Percentiles rank a stretch among this genome's conserved stretches.
Conservation (phyloP, 2,797 vertebrate genomes). For the Lithobates pipiens region DNA sequence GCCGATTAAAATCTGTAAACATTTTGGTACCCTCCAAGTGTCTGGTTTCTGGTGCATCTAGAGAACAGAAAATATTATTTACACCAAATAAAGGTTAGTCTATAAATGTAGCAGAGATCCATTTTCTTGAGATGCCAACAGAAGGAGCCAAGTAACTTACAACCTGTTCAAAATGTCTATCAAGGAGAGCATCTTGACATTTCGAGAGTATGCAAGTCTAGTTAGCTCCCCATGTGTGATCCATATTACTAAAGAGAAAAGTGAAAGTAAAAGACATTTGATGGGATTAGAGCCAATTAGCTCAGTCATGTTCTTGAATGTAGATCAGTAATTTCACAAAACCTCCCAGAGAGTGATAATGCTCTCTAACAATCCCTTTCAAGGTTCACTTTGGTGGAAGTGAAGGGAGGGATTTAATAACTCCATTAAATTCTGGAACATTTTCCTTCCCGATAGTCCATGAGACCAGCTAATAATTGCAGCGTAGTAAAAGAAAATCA, state of each 20-base stretch:
- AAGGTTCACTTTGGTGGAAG: slow-evolving; percentile 27
- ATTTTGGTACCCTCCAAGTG: no score
- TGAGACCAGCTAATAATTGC: slow-evolving; percentile 30
- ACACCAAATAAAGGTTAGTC: not conserved
- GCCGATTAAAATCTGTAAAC: no score
- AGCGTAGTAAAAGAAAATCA: slow-evolving; percentile 10
- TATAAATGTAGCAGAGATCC: not conserved
- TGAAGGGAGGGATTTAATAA: slow-evolving; percentile 47
- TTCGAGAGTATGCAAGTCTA: slow-evolving; percentile 63
- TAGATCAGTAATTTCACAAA: slow-evolving; percentile 72
- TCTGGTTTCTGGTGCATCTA: no score
- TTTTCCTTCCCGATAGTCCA: slow-evolving; percentile 16
- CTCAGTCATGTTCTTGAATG: slow-evolving; percentile 72
- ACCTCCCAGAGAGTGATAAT: slow-evolving; percentile 60
- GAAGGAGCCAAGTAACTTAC: not conserved
- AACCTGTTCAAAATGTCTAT: not conserved
- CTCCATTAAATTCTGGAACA: slow-evolving; percentile 31
- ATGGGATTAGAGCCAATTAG: slow-evolving; percentile 66
- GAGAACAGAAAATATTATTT: no score
- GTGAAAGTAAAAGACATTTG: slow-evolving; percentile 56
- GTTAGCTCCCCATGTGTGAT: slow-evolving; percentile 46
- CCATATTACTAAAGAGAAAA: slow-evolving; percentile 61
- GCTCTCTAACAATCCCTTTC: slow-evolving; percentile 63
- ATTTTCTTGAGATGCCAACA: not conserved
- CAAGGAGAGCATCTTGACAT: slow-evolving; percentile 60